Conservation (phyloP, 2,888 invertebrate species). For the Disparrhopalites patrizii region DNA sequence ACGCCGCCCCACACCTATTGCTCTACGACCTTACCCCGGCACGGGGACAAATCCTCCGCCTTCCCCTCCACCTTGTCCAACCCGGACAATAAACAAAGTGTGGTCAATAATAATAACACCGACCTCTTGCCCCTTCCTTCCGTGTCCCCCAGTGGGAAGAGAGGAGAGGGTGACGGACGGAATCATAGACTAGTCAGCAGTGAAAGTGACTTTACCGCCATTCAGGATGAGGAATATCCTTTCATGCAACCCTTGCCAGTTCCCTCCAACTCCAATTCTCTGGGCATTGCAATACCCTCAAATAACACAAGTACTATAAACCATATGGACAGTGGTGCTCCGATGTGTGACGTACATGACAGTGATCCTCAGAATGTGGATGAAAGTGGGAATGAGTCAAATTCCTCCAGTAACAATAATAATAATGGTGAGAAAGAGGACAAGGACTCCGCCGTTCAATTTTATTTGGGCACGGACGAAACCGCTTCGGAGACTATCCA, state of each 20-base stretch:
- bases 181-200: slow-evolving; percentile 4
- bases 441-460: slow-evolving; percentile 5
- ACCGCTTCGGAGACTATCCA: not conserved
- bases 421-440: not conserved
- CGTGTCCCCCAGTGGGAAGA: not conserved
- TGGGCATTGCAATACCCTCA: not conserved
- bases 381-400: not conserved
- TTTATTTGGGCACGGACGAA: slow-evolving; percentile 15
- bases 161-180: not conserved
- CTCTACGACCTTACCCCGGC: slow-evolving; percentile 12
- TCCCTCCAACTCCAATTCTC: not conserved
- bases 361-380: too few species aligned
- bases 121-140: slow-evolving; percentile 9
- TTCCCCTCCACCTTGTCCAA: not conserved
- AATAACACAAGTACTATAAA: not conserved
- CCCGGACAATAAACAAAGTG: not conserved
- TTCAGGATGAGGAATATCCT: not conserved
- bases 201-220: slow-evolving; percentile 5
- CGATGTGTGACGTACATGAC: too few species aligned
- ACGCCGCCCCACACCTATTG: slow-evolving; percentile 1
- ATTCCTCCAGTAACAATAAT: not conserved
- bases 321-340: not conserved
- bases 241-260: not conserved
- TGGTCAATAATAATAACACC: not conserved
- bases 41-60: slow-evolving; percentile 10